Evolutionary conservation across 2,797 vertebrate species (phyloP), one percentile per base, ranked within the genome.

Genomic region (Acrossocheilus wenchowensis): DNA sequence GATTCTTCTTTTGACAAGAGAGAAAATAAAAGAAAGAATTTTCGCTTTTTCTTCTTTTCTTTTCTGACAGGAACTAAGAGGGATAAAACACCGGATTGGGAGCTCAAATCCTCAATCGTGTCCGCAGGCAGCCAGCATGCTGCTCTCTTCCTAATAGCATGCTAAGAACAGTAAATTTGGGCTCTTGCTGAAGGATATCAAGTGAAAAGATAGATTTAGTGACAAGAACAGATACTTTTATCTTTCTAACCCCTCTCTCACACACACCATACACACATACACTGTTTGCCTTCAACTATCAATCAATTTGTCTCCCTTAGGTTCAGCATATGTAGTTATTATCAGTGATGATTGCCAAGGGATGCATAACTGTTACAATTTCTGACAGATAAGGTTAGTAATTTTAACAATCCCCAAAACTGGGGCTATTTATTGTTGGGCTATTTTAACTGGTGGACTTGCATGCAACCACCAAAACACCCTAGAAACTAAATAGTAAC

Each of bases 121-220:
- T 60, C 78, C 11, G 14, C 34, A 50, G 43, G 81, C 73, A 78
- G 39, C 41, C 26, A 78, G 69, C 54, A 80, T 45, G 36, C 68
- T 87, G 11, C 19, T 66, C 50, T 82, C 66, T 74, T 85, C 48
- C 14, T 26, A 75, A 50, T 26, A 74, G 68, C 78, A 69, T 73
- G 41, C 39, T 86, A 81, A 64, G 5, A 11, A 43, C 43, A 62
- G 43, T 36, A 81, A 43, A 85, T 77, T 5, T 48, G 62, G 14
- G 21, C 14, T 50, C 30, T 82, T 36, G 26, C 23, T 39, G 30
- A 82, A 69, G 64, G 21, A 82, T 72, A n/a, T 41, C n/a, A 36
- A 41, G 50, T 54, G 39, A 54, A 71, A 52, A 8, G 30, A 36
- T 39, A 34, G 50, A 54, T 78, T 78, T 57, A 23, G 9, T 52